A percentile compares a stretch with the other conserved stretches of the same genome.
These are phyloP conservation scores for Ptychochromis oligacanthus DNA, from an alignment of 2,113 vertebrate species.

Conservation along the genomic window DNA sequence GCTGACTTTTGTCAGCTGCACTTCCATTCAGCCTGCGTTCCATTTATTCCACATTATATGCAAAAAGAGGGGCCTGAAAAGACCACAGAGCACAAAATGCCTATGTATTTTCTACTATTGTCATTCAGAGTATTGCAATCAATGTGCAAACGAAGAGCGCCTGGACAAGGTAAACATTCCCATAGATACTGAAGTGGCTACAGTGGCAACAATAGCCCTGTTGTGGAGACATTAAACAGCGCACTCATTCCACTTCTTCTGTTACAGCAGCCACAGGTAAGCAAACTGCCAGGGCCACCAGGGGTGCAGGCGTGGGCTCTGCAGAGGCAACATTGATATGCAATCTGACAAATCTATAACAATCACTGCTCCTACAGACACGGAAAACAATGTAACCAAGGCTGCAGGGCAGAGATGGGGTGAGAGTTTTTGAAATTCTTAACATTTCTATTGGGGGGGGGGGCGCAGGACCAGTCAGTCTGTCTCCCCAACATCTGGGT, in stretches of 20 bases:
- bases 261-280: conserved; percentile 67
- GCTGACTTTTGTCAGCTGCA: conserved; percentile 54
- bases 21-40: conserved; percentile 24
- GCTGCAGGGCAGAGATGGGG: conserved; percentile 38
- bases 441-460: conserved; percentile 39
- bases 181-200: conserved; percentile 54
- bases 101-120: conserved; percentile 46
- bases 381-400: neutral
- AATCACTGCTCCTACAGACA: conserved; percentile 55
- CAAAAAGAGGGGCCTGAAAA: conserved; percentile 21
- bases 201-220: conserved; percentile 61
- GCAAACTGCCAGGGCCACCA: conserved; percentile 60
- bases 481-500: conserved; percentile 31
- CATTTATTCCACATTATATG: conserved; percentile 44
- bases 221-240: conserved; percentile 55
- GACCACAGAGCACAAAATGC: conserved; percentile 10
- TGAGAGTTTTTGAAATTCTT: neutral
- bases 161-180: conserved; percentile 68
- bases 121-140: conserved; percentile 59
- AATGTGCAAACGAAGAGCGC: conserved; percentile 52
- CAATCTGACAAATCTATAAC: conserved; percentile 58
- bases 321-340: conserved; percentile 67
- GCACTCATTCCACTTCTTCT: conserved; percentile 48
- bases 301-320: conserved; percentile 50
- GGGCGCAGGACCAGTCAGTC: conserved; percentile 27